Evolutionary conservation across 1,140 invertebrate species (phyloP).

Genomic region (Microplitis demolitor): DNA sequence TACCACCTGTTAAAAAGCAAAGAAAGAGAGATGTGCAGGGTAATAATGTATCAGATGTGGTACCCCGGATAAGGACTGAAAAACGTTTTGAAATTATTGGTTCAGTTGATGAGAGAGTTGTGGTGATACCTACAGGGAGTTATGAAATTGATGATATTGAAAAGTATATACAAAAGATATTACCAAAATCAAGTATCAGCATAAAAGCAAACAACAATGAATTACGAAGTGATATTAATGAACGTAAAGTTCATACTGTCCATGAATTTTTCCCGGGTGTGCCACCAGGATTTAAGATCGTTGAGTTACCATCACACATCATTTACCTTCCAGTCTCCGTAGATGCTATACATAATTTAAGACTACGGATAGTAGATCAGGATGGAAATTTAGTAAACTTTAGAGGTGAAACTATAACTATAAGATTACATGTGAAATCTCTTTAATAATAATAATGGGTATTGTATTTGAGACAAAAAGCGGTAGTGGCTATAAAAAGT

Average conservation of each 20-base stretch:
- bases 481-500: not conserved
- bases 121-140: conserved; percentile 44
- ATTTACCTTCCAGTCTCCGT: not conserved
- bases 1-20: not conserved
- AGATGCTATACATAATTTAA: not conserved
- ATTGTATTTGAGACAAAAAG: not conserved
- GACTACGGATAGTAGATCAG: not conserved
- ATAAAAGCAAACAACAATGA: not conserved
- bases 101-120: conserved; percentile 33
- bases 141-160: conserved; percentile 46
- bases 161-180: no score
- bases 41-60: no score
- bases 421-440: not conserved
- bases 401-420: not conserved
- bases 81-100: no score
- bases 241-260: not conserved
- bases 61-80: no score
- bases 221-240: not conserved
- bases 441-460: not conserved
- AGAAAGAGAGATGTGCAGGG: conserved; percentile 37
- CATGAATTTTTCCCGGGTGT: not conserved
- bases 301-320: not conserved
- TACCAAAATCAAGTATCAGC: no score
- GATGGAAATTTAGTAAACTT: not conserved
- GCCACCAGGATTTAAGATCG: not conserved